phyloP scores from a whole-genome alignment of 2,797 vertebrate genomes.

The Staurois parvus region DNA sequence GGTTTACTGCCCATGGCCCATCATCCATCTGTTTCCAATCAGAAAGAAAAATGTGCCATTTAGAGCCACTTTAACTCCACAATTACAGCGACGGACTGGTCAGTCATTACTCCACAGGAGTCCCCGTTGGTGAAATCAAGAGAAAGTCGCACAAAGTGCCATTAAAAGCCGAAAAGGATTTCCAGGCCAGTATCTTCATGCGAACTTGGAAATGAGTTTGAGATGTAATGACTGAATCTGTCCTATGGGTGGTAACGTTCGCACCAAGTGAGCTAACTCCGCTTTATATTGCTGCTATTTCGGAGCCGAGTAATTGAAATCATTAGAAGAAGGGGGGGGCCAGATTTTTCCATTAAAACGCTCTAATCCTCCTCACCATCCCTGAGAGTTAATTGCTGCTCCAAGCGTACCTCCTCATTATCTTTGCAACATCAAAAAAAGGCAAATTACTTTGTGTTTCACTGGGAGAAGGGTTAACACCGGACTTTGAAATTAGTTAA shows the following conservation, averaged over 20 bases:
- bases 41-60: background rate
- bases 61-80: background rate
- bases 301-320: constrained; percentile 35
- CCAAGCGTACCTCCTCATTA: constrained; percentile 33
- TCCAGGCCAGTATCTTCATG: background rate
- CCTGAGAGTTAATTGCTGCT: constrained; percentile 39
- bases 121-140: background rate
- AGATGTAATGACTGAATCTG: constrained; percentile 5
- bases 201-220: constrained; percentile 14
- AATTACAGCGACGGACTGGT: background rate
- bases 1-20: background rate
- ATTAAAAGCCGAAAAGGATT: background rate
- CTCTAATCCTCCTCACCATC: constrained; percentile 27
- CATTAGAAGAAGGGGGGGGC: constrained; percentile 24
- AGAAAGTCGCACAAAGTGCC: background rate
- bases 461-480: constrained; percentile 10
- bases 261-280: constrained; percentile 21
- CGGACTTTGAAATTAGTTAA: background rate
- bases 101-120: background rate
- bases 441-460: background rate
- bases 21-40: background rate
- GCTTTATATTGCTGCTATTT: constrained; percentile 13
- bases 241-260: background rate
- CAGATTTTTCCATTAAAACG: background rate
- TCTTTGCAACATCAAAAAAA: background rate